Conservation (phyloP, 2,113 vertebrate species). For the Setophaga kirtlandii region DNA sequence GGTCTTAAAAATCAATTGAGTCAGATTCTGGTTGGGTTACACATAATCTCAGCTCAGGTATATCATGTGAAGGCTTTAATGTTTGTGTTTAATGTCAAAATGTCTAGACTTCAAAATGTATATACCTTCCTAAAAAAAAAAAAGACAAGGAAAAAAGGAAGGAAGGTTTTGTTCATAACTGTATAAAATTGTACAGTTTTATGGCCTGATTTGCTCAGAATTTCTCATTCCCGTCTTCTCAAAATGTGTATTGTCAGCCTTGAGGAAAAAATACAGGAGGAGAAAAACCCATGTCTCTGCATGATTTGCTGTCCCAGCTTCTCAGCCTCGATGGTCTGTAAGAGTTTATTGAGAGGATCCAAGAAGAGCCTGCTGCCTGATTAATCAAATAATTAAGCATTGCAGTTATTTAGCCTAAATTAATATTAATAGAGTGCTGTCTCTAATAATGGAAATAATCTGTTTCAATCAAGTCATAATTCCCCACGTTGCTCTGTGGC, state of each 20-base stretch:
- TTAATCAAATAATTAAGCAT: neutral
- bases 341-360: neutral
- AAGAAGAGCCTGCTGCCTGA: neutral
- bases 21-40: constrained; percentile 23
- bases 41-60: constrained; percentile 1
- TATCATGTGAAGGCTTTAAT: neutral
- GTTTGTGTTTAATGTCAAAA: neutral
- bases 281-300: accelerated
- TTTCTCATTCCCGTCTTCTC: neutral
- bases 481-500: neutral
- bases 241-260: neutral
- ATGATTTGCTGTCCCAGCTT: neutral
- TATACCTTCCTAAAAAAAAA: neutral
- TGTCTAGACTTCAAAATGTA: neutral
- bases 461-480: neutral
- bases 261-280: neutral
- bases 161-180: neutral
- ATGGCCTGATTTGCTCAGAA: neutral
- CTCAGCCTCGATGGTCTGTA: neutral
- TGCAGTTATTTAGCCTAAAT: neutral
- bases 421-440: neutral
- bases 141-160: too few relatives aligned
- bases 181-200: neutral
- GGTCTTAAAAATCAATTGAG: constrained; percentile 50
- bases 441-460: neutral